A percentile compares a stretch with the other conserved stretches of the same genome.
phyloP scores from a whole-genome alignment of 2,888 invertebrate genomes.

The Fragum fragum region DNA sequence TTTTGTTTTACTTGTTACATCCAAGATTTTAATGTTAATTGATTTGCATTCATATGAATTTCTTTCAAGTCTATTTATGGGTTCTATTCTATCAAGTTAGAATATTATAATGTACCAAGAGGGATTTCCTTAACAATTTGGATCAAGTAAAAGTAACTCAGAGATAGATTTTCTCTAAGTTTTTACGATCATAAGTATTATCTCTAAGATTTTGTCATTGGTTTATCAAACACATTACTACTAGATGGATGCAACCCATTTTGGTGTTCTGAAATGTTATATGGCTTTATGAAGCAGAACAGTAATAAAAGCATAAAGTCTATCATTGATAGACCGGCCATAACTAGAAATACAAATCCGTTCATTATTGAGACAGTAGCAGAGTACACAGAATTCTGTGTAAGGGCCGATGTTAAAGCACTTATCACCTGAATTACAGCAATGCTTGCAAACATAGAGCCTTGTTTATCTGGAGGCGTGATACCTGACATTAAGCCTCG shows the following conservation, averaged over 20 bases:
- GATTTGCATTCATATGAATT: no score
- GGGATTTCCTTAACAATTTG: no score
- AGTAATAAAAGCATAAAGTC: conserved; percentile 35
- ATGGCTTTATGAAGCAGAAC: conserved; percentile 47
- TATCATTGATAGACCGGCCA: conserved; percentile 46
- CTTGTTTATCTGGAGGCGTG: conserved; percentile 52
- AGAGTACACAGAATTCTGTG: conserved; percentile 48
- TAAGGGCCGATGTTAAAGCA: conserved; percentile 29
- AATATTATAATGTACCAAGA: no score
- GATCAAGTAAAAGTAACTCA: no score
- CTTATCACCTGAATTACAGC: conserved; percentile 45
- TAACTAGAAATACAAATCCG: conserved; percentile 57
- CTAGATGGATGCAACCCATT: neutral
- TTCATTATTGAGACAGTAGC: conserved; percentile 48
- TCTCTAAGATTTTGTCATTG: neutral
- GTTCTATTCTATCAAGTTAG: no score
- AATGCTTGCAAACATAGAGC: conserved; percentile 58
- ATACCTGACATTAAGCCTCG: conserved; percentile 59
- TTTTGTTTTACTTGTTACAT: no score
- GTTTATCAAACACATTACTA: conserved; percentile 16
- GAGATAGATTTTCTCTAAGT: no score
- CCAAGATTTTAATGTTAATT: no score
- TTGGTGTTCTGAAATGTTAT: conserved; percentile 7
- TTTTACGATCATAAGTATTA: no score
- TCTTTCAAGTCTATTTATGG: no score